Conservation (phyloP, 2,113 vertebrate genomes). For the Stigmatopora argus region DNA sequence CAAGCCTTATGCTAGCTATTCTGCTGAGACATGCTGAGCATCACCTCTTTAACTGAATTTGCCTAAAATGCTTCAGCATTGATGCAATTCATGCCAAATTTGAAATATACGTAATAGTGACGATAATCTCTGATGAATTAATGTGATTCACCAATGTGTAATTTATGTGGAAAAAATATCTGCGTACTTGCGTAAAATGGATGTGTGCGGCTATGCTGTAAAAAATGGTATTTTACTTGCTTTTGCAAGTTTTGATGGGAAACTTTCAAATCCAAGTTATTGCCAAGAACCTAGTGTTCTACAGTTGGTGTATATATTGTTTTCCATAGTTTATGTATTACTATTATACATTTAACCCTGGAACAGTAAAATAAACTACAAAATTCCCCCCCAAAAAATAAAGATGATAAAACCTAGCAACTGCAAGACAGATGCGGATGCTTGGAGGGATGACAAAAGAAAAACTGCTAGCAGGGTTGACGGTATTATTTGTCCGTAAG, state of each 20-base stretch:
- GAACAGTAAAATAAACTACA: neutral
- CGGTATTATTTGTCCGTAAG: neutral
- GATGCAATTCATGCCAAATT: neutral
- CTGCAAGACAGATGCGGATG: neutral
- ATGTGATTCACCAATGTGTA: too few species aligned
- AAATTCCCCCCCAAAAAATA: too few species aligned
- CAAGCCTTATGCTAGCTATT: slow-evolving; percentile 26
- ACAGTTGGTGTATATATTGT: neutral
- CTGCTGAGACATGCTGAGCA: slow-evolving; percentile 14
- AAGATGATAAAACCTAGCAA: neutral
- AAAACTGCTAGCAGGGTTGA: neutral
- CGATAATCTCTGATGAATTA: too few species aligned
- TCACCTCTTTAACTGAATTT: slow-evolving; percentile 18
- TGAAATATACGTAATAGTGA: neutral
- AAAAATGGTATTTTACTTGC: too few species aligned
- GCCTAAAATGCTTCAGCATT: neutral
- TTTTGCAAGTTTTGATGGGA: too few species aligned
- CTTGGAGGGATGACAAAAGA: neutral
- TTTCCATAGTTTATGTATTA: neutral
- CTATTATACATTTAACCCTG: neutral
- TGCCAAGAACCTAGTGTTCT: neutral
- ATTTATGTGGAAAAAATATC: too few species aligned
- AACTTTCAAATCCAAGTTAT: too few species aligned
- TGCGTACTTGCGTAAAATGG: too few species aligned
- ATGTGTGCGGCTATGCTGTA: too few species aligned